These are phyloP conservation scores for Dyspetes luteomarginatus DNA, from an alignment of 2,888 invertebrate genomes.

Conservation along the genomic window DNA sequence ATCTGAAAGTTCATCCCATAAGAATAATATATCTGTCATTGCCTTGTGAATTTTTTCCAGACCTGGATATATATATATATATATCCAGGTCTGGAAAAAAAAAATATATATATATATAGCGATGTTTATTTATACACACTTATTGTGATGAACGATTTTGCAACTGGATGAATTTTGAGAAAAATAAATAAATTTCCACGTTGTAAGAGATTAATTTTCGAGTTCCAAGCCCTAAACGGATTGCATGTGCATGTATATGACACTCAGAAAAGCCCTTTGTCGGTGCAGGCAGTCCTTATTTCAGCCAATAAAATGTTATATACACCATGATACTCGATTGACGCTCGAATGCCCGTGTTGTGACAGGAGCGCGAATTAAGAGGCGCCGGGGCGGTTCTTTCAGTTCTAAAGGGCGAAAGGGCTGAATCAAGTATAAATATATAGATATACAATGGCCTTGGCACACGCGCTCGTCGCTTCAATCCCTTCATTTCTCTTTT, in stretches of 20 bases:
- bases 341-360: conserved; percentile 80
- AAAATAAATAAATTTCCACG: no score
- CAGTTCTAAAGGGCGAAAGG: conserved; percentile 70
- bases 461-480: conserved; percentile 16
- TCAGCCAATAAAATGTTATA: conserved; percentile 61
- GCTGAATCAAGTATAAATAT: conserved; percentile 66
- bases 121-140: no score
- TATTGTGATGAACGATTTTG: no score
- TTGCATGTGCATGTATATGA: background rate
- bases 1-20: no score
- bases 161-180: no score
- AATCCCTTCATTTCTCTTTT: conserved; percentile 46
- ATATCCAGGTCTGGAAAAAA: no score
- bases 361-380: conserved; percentile 78
- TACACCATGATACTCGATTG: conserved; percentile 68
- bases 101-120: no score
- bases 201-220: background rate
- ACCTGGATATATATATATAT: no score
- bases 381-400: conserved; percentile 61
- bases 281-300: conserved; percentile 38
- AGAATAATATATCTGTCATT: no score
- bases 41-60: no score
- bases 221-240: background rate
- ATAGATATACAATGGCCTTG: background rate
- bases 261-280: conserved; percentile 24